These are phyloP conservation scores for Ectemnius continuus DNA, from an alignment of 2,888 invertebrate species.

Conservation along the genomic window DNA sequence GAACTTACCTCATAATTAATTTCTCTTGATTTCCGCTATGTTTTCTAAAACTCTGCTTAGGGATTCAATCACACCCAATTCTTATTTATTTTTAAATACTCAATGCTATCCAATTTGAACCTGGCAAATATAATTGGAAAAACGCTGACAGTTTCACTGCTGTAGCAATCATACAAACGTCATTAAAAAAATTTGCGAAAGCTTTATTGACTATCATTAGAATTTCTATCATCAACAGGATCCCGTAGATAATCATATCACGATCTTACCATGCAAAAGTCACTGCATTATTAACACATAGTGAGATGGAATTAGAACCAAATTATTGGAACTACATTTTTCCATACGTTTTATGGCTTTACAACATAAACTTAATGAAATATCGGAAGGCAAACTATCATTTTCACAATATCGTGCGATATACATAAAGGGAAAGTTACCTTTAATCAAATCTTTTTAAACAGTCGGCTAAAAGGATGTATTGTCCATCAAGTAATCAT, in stretches of 20 bases:
- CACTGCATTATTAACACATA: constrained; percentile 24
- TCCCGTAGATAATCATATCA: not conserved
- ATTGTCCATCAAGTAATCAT: constrained; percentile 59
- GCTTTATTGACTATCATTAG: too few relatives aligned
- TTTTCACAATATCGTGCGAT: constrained; percentile 30
- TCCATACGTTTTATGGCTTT: constrained; percentile 1
- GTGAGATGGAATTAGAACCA: constrained; percentile 60
- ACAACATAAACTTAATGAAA: constrained; percentile 33
- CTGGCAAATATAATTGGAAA: too few relatives aligned
- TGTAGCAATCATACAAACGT: too few relatives aligned
- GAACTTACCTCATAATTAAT: too few relatives aligned
- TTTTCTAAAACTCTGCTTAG: too few relatives aligned
- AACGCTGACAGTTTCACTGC: too few relatives aligned
- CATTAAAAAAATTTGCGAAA: too few relatives aligned
- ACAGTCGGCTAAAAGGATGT: constrained; percentile 12
- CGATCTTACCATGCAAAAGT: not conserved
- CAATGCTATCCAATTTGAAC: too few relatives aligned
- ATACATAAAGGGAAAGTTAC: constrained; percentile 19
- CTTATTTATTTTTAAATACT: too few relatives aligned
- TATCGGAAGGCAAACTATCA: constrained; percentile 25
- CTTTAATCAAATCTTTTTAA: constrained; percentile 29
- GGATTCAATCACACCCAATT: too few relatives aligned
- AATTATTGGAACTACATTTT: constrained; percentile 39
- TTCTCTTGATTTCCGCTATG: too few relatives aligned
- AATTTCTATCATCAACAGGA: too few relatives aligned